phyloP scores from a whole-genome alignment of 2,113 vertebrate species.

The Ochotona curzoniae region DNA sequence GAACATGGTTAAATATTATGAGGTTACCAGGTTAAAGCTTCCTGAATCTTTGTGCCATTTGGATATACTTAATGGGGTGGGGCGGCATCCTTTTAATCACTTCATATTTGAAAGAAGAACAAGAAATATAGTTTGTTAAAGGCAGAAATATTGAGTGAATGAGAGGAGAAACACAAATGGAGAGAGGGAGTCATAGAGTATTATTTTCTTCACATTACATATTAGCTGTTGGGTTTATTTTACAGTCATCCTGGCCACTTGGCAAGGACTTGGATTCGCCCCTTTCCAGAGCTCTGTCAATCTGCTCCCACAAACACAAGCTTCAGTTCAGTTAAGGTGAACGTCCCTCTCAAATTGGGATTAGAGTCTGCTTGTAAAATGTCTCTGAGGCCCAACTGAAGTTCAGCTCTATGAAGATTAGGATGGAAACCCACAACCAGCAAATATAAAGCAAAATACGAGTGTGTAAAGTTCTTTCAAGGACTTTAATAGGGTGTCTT shows the following conservation, averaged over 20 bases:
- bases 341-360: constrained; percentile 27
- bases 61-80: not conserved
- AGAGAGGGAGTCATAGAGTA: not conserved
- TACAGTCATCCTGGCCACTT: not conserved
- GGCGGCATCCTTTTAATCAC: not conserved
- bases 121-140: not conserved
- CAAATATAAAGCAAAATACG: constrained; percentile 62
- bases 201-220: constrained; percentile 17
- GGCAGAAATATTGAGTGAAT: not conserved
- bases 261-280: constrained; percentile 11
- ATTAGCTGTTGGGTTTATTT: not conserved
- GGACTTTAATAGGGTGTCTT: constrained; percentile 5
- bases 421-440: constrained; percentile 30
- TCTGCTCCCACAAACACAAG: not conserved
- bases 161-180: not conserved
- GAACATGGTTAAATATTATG: not conserved
- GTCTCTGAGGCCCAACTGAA: constrained; percentile 54
- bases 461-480: constrained; percentile 62
- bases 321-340: constrained; percentile 38
- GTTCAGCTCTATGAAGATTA: constrained; percentile 71
- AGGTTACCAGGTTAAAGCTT: not conserved
- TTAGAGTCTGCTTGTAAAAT: not conserved
- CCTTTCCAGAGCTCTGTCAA: not conserved
- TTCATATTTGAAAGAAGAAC: not conserved
- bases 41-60: not conserved